Percentiles rank a stretch among this genome's conserved stretches.
These are phyloP conservation scores for Nothobranchius furzeri DNA, from an alignment of 2,113 vertebrate species.

Conservation along the genomic window DNA sequence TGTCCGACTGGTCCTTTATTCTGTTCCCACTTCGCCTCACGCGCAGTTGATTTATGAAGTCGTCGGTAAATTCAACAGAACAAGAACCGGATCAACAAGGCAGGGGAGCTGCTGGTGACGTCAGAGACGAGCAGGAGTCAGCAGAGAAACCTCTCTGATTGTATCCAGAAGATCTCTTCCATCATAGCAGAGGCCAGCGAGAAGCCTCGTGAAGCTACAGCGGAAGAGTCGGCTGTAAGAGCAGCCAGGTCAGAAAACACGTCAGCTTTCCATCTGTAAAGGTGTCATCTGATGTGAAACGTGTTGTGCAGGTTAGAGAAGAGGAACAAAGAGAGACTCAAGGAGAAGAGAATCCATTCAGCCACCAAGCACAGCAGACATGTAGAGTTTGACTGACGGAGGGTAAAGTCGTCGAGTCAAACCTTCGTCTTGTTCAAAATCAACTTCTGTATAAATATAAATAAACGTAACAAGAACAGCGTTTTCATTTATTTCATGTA, in stretches of 20 bases:
- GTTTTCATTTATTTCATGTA: not conserved
- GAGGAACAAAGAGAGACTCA: constrained; percentile 69
- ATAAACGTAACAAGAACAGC: too few relatives aligned
- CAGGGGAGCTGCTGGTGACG: constrained; percentile 88
- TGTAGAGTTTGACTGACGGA: constrained; percentile 68
- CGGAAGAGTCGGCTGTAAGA: constrained; percentile 75
- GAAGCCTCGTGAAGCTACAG: constrained; percentile 75
- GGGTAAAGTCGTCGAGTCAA: not conserved
- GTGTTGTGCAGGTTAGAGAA: constrained; percentile 70
- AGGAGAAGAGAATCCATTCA: constrained; percentile 74
- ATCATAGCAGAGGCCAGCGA: constrained; percentile 83
- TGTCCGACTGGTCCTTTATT: not conserved
- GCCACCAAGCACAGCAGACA: constrained; percentile 68
- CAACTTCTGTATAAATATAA: not conserved
- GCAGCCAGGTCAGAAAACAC: constrained; percentile 78
- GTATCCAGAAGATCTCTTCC: constrained; percentile 87
- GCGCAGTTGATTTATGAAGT: too few relatives aligned
- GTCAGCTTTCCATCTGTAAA: not conserved
- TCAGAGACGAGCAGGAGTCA: constrained; percentile 91
- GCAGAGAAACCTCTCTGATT: constrained; percentile 87
- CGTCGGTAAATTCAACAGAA: constrained; percentile 70
- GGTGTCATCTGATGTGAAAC: not conserved
- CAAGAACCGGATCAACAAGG: constrained; percentile 87
- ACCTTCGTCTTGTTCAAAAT: not conserved
- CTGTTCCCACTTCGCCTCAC: not conserved